Evolutionary conservation across 92 coral and sea anemone genomes (phyloP).

Genomic region (Siderastrea radians): DNA sequence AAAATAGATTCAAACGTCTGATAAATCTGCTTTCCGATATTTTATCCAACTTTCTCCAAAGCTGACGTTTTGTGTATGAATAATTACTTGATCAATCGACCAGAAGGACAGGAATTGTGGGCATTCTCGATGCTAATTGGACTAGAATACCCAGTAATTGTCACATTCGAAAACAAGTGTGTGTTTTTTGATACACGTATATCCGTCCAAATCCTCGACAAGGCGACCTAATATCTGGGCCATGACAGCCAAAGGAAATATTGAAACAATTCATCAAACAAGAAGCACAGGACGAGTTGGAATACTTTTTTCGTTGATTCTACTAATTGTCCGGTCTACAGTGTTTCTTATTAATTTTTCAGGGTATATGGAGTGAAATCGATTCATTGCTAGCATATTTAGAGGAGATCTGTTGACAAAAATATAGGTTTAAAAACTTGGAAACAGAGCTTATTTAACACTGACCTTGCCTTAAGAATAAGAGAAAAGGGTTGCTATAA

Average conservation of each 20-base stretch:
- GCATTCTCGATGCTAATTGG: constrained; percentile 80
- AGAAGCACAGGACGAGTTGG: constrained; percentile 29
- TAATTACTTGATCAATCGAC: constrained; percentile 73
- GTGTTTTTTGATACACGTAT: constrained; percentile 49
- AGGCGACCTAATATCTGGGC: constrained; percentile 59
- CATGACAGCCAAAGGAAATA: constrained; percentile 60
- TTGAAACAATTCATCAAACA: constrained; percentile 79
- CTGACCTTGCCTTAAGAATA: background rate
- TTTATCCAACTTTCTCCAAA: constrained; percentile 45
- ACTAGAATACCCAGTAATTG: constrained; percentile 71
- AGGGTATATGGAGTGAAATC: constrained; percentile 41
- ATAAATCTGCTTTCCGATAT: constrained; percentile 28
- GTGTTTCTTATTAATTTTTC: constrained; percentile 72
- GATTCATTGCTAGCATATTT: background rate
- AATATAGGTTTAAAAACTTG: background rate
- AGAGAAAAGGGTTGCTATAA: background rate
- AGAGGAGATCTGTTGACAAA: background rate
- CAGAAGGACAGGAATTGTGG: constrained; percentile 52
- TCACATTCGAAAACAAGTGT: constrained; percentile 78
- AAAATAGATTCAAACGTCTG: constrained; percentile 13
- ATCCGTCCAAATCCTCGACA: constrained; percentile 63
- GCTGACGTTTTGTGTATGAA: constrained; percentile 79
- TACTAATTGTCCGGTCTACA: constrained; percentile 74
- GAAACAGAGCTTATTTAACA: constrained; percentile 9
- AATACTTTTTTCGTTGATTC: constrained; percentile 42